Conservation (phyloP, 2,797 vertebrate genomes). For the Antrozous pallidus region DNA sequence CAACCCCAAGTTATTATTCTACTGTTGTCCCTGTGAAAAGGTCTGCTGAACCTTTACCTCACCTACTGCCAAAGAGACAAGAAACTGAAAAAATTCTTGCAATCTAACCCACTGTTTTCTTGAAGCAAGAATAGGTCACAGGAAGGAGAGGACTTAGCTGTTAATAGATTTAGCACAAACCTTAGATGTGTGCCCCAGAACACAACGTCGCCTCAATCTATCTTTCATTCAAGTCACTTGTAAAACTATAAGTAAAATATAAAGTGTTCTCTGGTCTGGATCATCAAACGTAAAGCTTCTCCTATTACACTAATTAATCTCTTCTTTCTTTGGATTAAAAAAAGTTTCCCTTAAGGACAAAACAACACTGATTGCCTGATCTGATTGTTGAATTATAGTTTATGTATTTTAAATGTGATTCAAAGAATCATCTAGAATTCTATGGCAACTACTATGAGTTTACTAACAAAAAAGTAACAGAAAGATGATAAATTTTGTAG, state of each 20-base stretch:
- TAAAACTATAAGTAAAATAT: not conserved
- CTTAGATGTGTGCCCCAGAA: not conserved
- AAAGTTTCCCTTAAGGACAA: slow-evolving; percentile 29
- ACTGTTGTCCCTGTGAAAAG: not conserved
- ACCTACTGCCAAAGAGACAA: not conserved
- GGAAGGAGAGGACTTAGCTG: not conserved
- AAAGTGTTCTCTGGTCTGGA: slow-evolving; percentile 8
- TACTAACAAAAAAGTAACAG: not conserved
- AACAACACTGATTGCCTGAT: slow-evolving; percentile 24
- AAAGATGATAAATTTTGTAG: not conserved
- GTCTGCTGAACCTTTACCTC: not conserved
- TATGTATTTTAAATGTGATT: slow-evolving; percentile 51
- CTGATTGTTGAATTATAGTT: slow-evolving; percentile 29
- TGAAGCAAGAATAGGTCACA: not conserved
- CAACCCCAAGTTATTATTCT: not conserved
- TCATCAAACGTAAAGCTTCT: slow-evolving; percentile 22
- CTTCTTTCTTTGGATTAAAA: not conserved
- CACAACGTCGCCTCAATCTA: not conserved
- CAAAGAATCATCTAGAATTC: slow-evolving; percentile 34
- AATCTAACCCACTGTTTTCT: not conserved
- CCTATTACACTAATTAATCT: not conserved
- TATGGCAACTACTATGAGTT: slow-evolving; percentile 17
- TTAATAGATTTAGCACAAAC: not conserved
- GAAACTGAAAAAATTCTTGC: not conserved
- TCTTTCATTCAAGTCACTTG: slow-evolving; percentile 1